phyloP scores from a whole-genome alignment of 2,888 invertebrate species.

The Galeruca laticollis region DNA sequence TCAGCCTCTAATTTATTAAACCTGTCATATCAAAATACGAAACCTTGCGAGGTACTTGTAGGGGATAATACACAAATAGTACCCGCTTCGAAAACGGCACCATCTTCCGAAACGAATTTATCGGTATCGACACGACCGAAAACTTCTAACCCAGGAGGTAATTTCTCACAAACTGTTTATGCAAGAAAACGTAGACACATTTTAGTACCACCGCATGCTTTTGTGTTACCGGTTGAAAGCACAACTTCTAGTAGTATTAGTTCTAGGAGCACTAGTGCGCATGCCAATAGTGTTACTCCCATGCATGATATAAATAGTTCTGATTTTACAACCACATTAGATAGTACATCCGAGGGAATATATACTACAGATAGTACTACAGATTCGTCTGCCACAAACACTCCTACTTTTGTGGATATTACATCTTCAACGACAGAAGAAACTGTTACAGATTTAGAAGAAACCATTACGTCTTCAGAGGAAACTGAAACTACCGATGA shows the following conservation, averaged over 20 bases:
- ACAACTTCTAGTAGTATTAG: constrained; percentile 50
- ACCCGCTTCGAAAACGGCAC: constrained; percentile 75
- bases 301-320: constrained; percentile 58
- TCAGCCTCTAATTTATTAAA: constrained; percentile 85
- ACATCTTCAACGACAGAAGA: neutral
- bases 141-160: constrained; percentile 72
- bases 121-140: constrained; percentile 76
- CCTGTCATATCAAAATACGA: constrained; percentile 87
- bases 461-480: neutral
- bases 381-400: constrained; percentile 1
- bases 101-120: constrained; percentile 76
- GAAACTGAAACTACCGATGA: neutral
- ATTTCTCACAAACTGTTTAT: constrained; percentile 66
- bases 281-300: constrained; percentile 58
- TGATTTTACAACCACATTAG: constrained; percentile 52
- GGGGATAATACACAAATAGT: constrained; percentile 80
- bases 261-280: constrained; percentile 57
- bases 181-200: constrained; percentile 79
- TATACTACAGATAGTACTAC: constrained; percentile 11
- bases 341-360: constrained; percentile 46
- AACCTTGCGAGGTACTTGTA: constrained; percentile 86
- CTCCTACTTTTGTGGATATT: constrained; percentile 1
- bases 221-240: constrained; percentile 56
- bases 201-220: constrained; percentile 62
- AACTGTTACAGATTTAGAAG: neutral